phyloP scores from a whole-genome alignment of 2,113 vertebrate species.

The Chaenogobius annularis region DNA sequence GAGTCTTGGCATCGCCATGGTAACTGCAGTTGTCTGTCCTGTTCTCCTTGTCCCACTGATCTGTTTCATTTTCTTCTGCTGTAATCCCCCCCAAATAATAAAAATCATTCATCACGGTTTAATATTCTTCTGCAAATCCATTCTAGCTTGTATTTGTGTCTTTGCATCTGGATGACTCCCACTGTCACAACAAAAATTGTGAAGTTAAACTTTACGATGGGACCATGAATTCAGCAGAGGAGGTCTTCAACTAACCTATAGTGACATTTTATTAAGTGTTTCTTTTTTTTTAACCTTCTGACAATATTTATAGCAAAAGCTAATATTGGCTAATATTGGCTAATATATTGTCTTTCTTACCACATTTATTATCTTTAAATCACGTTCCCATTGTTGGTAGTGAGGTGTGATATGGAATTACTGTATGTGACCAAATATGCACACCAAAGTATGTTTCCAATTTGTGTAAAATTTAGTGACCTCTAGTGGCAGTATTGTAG shows the following conservation, averaged over 20 bases:
- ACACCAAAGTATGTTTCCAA: background rate
- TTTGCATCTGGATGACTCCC: background rate
- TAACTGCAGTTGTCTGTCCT: background rate
- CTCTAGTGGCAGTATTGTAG: background rate
- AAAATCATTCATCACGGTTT: background rate
- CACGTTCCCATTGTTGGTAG: background rate
- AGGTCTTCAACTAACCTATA: background rate
- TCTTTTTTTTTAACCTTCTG: no score
- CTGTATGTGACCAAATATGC: background rate
- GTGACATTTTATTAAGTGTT: no score
- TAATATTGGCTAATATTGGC: no score
- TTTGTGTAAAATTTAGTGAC: background rate
- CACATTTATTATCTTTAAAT: background rate
- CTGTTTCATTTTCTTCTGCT: background rate
- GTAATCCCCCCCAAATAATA: no score
- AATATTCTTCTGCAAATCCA: background rate
- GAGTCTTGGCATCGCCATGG: background rate
- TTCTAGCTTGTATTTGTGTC: background rate
- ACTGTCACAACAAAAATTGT: slow-evolving; percentile 33
- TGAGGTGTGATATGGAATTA: background rate
- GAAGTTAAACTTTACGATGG: background rate
- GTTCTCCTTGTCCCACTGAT: background rate
- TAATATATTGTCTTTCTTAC: no score
- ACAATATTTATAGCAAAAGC: no score
- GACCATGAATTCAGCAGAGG: background rate